Evolutionary conservation across 2,113 vertebrate genomes (phyloP), one percentile per base, ranked within the genome.

Genomic region (Conger conger): DNA sequence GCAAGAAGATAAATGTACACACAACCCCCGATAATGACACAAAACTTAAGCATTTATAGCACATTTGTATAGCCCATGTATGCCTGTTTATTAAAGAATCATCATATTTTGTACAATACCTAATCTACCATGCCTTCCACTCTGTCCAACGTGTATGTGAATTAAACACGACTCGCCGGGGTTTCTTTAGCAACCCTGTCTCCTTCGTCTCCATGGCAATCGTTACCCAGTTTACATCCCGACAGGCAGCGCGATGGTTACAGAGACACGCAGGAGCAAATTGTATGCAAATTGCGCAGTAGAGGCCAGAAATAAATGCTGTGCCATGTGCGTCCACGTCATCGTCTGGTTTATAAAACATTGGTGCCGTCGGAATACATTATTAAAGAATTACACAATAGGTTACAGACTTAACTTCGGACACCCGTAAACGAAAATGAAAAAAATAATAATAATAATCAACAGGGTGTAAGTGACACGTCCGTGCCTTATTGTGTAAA

Each of bases 121-220:
- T 73, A 68, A 68, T 3, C 27, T 57, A 57, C 20, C 3, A 23
- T 30, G 6, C 23, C 5, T 4, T 4, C 60, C 54, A 16, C 27
- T 68, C 17, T 4, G 4, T 9, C 4, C 60, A 68, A 68, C 60
- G 6, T 68, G 60, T 68, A 68, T 3, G 60, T 73, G 68, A 73
- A 73, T 73, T 73, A 73, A 73, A 73, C 68, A 33, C 13, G n/a
- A 82, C 45, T 77, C 27, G 50, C 16, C 42, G 8, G 36, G 17
- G 50, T 68, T 86, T 82, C 80, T 82, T 82, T 85, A 54, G 81
- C 81, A 68, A 81, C 27, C 86, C 84, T 63, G 81, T 68, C 77
- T 82, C 81, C 88, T 78, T 11, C 68, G 84, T 93, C 91, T 93
- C 90, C 91, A 92, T 92, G 90, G 88, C 87, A 90, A 90, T 83